phyloP scores from a whole-genome alignment of 2,888 invertebrate genomes.

The Conchocele bisecta region DNA sequence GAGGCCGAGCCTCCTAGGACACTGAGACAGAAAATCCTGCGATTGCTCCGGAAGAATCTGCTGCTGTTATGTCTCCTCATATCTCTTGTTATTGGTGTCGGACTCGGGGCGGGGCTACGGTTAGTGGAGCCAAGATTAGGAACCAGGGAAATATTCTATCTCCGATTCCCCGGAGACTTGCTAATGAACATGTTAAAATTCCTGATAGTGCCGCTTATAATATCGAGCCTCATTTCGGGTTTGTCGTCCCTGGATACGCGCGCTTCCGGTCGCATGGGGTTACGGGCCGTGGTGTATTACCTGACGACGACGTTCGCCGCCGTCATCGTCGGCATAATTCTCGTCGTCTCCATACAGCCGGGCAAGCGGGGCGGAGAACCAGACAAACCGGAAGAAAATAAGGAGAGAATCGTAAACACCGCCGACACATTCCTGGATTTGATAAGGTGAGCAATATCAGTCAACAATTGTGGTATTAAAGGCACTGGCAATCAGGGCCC shows the following conservation, averaged over 20 bases:
- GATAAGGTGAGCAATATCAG: slow-evolving; percentile 65
- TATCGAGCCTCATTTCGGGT: slow-evolving; percentile 87
- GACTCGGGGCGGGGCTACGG: slow-evolving; percentile 85
- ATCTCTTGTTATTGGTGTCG: slow-evolving; percentile 84
- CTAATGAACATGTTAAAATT: slow-evolving; percentile 88
- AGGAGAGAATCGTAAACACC: slow-evolving; percentile 42
- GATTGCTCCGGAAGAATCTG: slow-evolving; percentile 79
- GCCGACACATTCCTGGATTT: slow-evolving; percentile 71
- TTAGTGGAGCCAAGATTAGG: slow-evolving; percentile 87
- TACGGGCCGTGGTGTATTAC: slow-evolving; percentile 95
- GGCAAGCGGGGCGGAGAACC: slow-evolving; percentile 82
- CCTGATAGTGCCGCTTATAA: slow-evolving; percentile 88
- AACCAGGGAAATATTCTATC: slow-evolving; percentile 84
- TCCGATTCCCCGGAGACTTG: slow-evolving; percentile 88
- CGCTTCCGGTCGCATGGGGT: slow-evolving; percentile 91
- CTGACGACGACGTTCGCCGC: slow-evolving; percentile 95
- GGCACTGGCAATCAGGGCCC: too few species aligned
- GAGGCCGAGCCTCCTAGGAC: too few species aligned
- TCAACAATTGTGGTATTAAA: too few species aligned
- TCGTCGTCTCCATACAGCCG: slow-evolving; percentile 94
- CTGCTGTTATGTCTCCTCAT: slow-evolving; percentile 86
- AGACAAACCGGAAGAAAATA: slow-evolving; percentile 16
- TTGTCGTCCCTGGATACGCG: slow-evolving; percentile 94
- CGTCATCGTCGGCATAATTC: slow-evolving; percentile 93
- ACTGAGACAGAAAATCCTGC: slow-evolving; percentile 9